A percentile compares a stretch with the other conserved stretches of the same genome.
Evolutionary conservation across 2,113 vertebrate genomes (phyloP).

Genomic region (Fregata magnificens): DNA sequence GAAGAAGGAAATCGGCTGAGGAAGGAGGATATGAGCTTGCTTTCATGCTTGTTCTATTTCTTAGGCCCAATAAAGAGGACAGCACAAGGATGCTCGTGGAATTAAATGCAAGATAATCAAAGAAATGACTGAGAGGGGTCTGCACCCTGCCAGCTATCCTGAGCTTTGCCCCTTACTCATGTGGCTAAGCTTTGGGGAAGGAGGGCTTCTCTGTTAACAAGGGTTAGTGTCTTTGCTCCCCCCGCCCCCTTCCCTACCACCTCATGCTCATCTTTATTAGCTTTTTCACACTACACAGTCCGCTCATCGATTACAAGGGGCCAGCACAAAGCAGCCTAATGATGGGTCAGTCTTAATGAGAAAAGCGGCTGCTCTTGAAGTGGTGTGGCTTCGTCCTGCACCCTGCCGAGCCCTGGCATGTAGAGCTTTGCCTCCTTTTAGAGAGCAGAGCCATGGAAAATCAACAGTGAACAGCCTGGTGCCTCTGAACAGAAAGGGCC

Average conservation of each 20-base stretch:
- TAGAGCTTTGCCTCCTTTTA: slow-evolving; percentile 80
- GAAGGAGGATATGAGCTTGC: background rate
- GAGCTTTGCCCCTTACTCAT: background rate
- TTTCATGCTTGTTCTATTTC: slow-evolving; percentile 14
- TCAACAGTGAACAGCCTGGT: slow-evolving; percentile 79
- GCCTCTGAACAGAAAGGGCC: slow-evolving; percentile 76
- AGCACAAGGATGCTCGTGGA: background rate
- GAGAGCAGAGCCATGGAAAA: slow-evolving; percentile 85
- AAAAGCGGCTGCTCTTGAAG: slow-evolving; percentile 80
- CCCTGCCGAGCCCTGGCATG: slow-evolving; percentile 83
- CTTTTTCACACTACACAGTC: slow-evolving; percentile 71
- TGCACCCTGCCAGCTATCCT: slow-evolving; percentile 12
- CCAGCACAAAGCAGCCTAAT: slow-evolving; percentile 85
- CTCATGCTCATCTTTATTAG: slow-evolving; percentile 61
- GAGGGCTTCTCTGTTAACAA: background rate
- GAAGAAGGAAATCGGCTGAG: background rate
- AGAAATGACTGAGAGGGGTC: slow-evolving; percentile 5
- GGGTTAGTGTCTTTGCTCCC: slow-evolving; percentile 22
- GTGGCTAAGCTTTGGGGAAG: background rate
- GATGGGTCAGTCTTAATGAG: slow-evolving; percentile 92
- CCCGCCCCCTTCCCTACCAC: slow-evolving; percentile 6
- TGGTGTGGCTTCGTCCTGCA: slow-evolving; percentile 66
- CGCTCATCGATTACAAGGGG: slow-evolving; percentile 90
- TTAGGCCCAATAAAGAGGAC: slow-evolving; percentile 14
- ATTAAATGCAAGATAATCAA: slow-evolving; percentile 7